Percentiles rank a stretch among this genome's conserved stretches.
phyloP scores from a whole-genome alignment of 2,888 invertebrate genomes.

The Vesta saturnalis region DNA sequence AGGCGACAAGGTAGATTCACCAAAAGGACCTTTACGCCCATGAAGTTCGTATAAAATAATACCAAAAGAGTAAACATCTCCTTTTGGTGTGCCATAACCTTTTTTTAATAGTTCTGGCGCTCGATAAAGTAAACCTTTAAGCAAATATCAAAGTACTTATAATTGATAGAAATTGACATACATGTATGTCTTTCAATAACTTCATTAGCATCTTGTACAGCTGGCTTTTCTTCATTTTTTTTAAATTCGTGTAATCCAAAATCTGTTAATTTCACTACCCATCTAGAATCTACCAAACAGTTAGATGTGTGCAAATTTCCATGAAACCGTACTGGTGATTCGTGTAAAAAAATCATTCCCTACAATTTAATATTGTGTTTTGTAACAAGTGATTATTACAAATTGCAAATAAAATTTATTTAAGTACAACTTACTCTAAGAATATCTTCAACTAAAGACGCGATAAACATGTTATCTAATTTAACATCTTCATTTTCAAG shows the following conservation, averaged over 20 bases:
- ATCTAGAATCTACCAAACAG: constrained; percentile 93
- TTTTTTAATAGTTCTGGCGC: constrained; percentile 80
- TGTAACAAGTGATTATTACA: no score
- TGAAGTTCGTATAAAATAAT: constrained; percentile 91
- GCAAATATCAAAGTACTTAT: no score
- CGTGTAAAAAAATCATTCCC: constrained; percentile 93
- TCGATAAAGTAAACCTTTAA: constrained; percentile 82
- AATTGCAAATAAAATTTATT: neutral
- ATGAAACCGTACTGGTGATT: constrained; percentile 86
- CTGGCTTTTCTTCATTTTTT: constrained; percentile 74
- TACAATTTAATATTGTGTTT: no score
- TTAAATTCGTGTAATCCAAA: constrained; percentile 91
- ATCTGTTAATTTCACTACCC: constrained; percentile 94
- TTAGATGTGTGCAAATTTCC: constrained; percentile 90
- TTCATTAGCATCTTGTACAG: constrained; percentile 66
- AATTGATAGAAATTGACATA: no score
- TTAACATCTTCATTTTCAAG: constrained; percentile 95
- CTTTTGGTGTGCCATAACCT: constrained; percentile 73
- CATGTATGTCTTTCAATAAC: constrained; percentile 76
- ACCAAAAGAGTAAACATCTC: constrained; percentile 88
- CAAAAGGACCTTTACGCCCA: constrained; percentile 87
- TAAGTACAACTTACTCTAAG: constrained; percentile 76
- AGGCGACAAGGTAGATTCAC: constrained; percentile 72
- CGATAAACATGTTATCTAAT: constrained; percentile 95
- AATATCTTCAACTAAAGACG: constrained; percentile 94